A percentile compares a stretch with the other conserved stretches of the same genome.
phyloP scores from a whole-genome alignment of 2,888 invertebrate species.

The Julus scandinavius region DNA sequence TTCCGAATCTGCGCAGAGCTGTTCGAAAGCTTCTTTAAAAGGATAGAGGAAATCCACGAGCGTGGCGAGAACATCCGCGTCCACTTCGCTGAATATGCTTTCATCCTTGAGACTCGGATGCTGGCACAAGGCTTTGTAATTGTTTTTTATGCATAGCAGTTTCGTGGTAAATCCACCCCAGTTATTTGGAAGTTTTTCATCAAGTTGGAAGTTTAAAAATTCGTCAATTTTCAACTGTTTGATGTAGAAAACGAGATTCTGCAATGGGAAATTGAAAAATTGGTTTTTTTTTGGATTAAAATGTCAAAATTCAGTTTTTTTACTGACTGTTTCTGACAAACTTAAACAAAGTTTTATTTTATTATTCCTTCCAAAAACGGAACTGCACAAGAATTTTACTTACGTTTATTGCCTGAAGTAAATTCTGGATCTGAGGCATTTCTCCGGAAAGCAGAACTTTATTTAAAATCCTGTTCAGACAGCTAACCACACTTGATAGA shows the following conservation, averaged over 20 bases:
- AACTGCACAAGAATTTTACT: neutral
- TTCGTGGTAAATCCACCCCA: slow-evolving; percentile 19
- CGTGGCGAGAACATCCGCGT: neutral
- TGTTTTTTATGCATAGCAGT: neutral
- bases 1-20: neutral
- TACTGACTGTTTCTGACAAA: too few species aligned
- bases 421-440: slow-evolving; percentile 1
- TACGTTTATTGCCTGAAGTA: neutral
- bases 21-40: slow-evolving; percentile 31
- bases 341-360: too few species aligned
- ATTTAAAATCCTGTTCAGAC: slow-evolving; percentile 40
- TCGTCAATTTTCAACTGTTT: slow-evolving; percentile 9
- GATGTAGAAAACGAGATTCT: slow-evolving; percentile 11
- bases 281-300: neutral
- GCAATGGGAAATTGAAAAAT: neutral
- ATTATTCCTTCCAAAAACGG: too few species aligned
- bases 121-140: neutral
- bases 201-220: neutral
- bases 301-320: too few species aligned
- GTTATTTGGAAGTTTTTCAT: slow-evolving; percentile 15
- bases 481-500: neutral
- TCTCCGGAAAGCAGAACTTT: neutral
- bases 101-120: neutral
- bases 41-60: slow-evolving; percentile 4
- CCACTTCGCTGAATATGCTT: neutral